Base-by-base conservation (phyloP, 2,888 invertebrate species). In the Papilio gigon region DNA sequence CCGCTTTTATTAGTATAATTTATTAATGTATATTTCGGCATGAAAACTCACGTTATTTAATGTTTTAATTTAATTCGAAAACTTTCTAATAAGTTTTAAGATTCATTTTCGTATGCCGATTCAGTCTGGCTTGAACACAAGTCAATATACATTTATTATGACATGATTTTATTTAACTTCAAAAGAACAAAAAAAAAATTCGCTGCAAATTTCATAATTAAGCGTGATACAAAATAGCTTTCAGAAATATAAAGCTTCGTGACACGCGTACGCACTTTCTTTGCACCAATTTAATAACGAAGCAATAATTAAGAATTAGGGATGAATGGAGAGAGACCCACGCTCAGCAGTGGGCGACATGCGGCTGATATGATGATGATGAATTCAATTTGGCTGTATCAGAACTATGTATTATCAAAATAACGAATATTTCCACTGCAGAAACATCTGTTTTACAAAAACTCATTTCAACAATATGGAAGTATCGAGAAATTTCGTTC, bases 111-210 rank as follows among this genome's bases (percentile, higher is more conserved):
- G 30, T 5, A 22, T 56, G 62, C n/a, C 42, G 40, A 27, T 56
- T 33, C 62, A 33, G 63, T 68, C 68, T 62, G 14, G 33, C 35
- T 66, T 59, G 44, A 42, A 61, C 53, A 67, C 37, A 53, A 37
- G 42, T 67, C 25, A 14, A 58, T 35, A 63, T 63, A 67, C 20
- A 63, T 58, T 61, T 17, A 27, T 63, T 62, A 61, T 40, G 12
- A 47, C 12, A 47, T 22, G 11, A 47, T 25, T 27, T 63, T 42
- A 58, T 58, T 68, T 62, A 42, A 44, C n/a, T 25, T 37, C n/a
- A 25, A 22, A 60, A 25, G 20, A 35, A 5, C 20, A 61, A 61
- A 60, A 42, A 9, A 42, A 42, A 42, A n/a, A 6, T 6, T 30
- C n/a, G 53, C 30, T 56, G 53, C 30, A 30, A 44, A 44, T 47